Evolutionary conservation across 2,797 vertebrate genomes (phyloP), one percentile per base, ranked within the genome.

Genomic region (Acanthis flammea): DNA sequence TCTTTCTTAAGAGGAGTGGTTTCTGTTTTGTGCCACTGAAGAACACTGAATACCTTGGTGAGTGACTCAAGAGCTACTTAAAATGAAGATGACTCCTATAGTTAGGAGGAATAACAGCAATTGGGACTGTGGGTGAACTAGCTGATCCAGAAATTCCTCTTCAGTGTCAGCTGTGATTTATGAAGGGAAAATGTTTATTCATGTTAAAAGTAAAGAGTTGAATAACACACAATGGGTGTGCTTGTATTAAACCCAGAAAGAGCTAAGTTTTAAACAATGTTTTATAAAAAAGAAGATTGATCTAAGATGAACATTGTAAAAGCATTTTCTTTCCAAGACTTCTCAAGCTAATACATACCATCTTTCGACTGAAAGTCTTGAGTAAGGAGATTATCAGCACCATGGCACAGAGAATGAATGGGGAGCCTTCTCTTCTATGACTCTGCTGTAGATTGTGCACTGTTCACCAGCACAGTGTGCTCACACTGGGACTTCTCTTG

Each of bases 81-180:
- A 86, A 92, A 63, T 45, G 19, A 67, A 71, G 21, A 54, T 4
- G 9, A 54, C 17, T 82, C 66, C 86, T 37, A 25, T 1, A 77
- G 81, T 71, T 41, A 67, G 58, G 50, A 92, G 62, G 68, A 93
- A 47, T 42, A 92, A 83, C 7, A 85, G 75, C 68, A 83, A 41
- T 1, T 65, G 61, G 84, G 77, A 57, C 53, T 61, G 68, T 0
- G 1, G 74, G 63, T 65, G 81, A 94, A 81, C 50, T 17, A 92
- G 62, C 72, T 84, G 57, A 88, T 88, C 81, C 61, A 94, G 94
- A 86, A 92, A 93, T 42, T 80, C 67, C 42, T 86, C 87, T 65
- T 77, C 53, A 62, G 31, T 74, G 86, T 77, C 92, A 92, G 61
- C 75, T 48, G 81, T 77, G 93, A 93, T 94, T 92, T 80, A 89